Evolutionary conservation across 2,113 vertebrate species (phyloP), one percentile per base, ranked within the genome.

Genomic region (Crotophaga sulcirostris): DNA sequence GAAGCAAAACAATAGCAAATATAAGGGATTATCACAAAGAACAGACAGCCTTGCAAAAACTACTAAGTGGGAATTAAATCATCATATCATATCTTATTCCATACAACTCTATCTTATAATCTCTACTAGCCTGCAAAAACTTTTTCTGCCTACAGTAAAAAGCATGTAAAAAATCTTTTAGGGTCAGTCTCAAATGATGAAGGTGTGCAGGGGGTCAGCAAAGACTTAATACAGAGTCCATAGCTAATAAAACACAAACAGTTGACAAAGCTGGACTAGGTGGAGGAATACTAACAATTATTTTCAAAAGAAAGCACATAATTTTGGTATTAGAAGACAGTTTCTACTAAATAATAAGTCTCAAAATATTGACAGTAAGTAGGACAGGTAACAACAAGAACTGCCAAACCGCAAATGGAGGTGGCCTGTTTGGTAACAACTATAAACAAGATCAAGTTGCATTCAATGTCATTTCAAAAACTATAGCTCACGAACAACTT

Each of bases 1-100:
- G 86, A 93, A 96, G 86, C 63, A 38, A 93, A 93, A 94, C 73
- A 95, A 93, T 42, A 94, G 91, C 86, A 95, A 93, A 95, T 89
- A 94, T 75, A 92, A 67, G 89, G 93, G 93, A 84, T 93, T 89
- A 97, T 84, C 93, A 84, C 44, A 87, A 94, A 92, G 86, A 92
- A 54, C 60, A 94, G 80, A 63, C 34, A 86, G 72, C 69, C 64
- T 75, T 72, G 64, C 78, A 49, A 92, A 95, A 94, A 94, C 60
- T 67, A 59, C 11, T 88, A 70, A 86, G 21, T 25, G 28, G 64
- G 60, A 94, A 84, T 74, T 55, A 81, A 83, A 56, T 81, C 3
- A 84, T 74, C 52, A 81, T 79, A 56, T 81, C 3, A 36, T 44
- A 40, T 10, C 24, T 56, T 52, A 75, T 70, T 89, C 51, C 73